phyloP scores from a whole-genome alignment of 2,888 invertebrate genomes.

The Ophraella communa region DNA sequence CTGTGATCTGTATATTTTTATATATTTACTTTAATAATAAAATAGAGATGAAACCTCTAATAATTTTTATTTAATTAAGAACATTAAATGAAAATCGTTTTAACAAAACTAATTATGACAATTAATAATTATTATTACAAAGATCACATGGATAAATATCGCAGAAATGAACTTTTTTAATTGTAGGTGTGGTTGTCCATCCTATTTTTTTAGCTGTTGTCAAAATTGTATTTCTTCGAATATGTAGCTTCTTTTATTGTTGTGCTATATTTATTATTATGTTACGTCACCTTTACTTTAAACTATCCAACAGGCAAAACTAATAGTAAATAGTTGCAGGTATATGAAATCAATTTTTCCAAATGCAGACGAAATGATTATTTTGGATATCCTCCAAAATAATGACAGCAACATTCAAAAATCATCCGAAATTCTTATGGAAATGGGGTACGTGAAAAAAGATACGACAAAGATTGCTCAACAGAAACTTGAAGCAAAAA shows the following conservation, averaged over 20 bases:
- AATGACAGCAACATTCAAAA: conserved; percentile 91
- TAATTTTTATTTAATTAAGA: too few relatives aligned
- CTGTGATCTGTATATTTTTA: too few relatives aligned
- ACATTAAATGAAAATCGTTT: too few relatives aligned
- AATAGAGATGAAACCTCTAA: too few relatives aligned
- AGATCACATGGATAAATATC: too few relatives aligned
- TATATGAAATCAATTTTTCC: conserved; percentile 92
- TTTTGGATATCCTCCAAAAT: conserved; percentile 82
- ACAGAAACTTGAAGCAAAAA: conserved; percentile 59
- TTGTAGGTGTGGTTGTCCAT: too few relatives aligned
- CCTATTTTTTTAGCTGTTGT: background rate
- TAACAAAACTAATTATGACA: too few relatives aligned
- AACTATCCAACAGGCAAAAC: background rate
- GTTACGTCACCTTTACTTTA: background rate
- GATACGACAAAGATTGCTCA: conserved; percentile 67
- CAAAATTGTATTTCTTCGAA: background rate
- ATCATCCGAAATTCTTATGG: conserved; percentile 79
- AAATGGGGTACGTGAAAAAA: conserved; percentile 83
- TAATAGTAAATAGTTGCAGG: conserved; percentile 62
- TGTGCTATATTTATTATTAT: background rate
- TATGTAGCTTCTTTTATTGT: background rate
- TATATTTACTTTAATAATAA: too few relatives aligned
- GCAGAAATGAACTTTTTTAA: background rate
- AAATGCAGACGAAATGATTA: conserved; percentile 85
- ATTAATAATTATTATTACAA: too few relatives aligned